Percentiles rank a stretch among this genome's conserved stretches.
Evolutionary conservation across 2,797 vertebrate species (phyloP).

Genomic region (Eulemur rubriventer): DNA sequence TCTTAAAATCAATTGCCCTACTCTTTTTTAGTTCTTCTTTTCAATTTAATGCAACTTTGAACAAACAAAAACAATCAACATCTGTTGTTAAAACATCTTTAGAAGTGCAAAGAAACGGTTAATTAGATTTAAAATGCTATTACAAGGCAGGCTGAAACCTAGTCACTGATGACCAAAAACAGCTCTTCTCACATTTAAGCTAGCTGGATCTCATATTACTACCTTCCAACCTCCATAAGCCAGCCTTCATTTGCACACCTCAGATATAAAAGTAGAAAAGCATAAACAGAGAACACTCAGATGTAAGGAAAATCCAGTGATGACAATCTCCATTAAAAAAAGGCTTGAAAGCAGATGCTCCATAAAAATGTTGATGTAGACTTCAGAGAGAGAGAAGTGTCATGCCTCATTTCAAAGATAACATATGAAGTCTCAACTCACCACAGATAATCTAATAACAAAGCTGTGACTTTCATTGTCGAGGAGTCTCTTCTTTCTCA

Average conservation of each 20-base stretch:
- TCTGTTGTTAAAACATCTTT: not conserved
- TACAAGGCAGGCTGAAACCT: not conserved
- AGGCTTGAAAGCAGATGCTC: conserved; percentile 11
- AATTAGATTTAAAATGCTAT: not conserved
- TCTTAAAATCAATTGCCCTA: not conserved
- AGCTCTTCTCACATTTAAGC: not conserved
- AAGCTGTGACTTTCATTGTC: not conserved
- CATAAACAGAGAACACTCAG: conserved; percentile 18
- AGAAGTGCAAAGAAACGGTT: conserved; percentile 15
- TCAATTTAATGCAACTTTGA: not conserved
- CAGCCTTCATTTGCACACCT: not conserved
- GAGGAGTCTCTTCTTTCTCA: not conserved
- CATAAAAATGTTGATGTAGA: not conserved
- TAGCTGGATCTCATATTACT: not conserved
- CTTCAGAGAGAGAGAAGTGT: not conserved
- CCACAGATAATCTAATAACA: conserved; percentile 47
- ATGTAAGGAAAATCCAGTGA: not conserved
- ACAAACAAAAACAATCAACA: conserved; percentile 14
- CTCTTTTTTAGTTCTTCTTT: not conserved
- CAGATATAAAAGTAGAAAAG: conserved; percentile 32
- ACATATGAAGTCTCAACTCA: not conserved
- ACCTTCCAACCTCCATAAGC: not conserved
- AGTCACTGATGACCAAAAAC: not conserved
- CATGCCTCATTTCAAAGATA: conserved; percentile 39
- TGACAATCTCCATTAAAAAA: conserved; percentile 36